Percentiles rank a stretch among this genome's conserved stretches.
Evolutionary conservation across 2,888 invertebrate genomes (phyloP).

Genomic region (Rhorus exstirpatorius): DNA sequence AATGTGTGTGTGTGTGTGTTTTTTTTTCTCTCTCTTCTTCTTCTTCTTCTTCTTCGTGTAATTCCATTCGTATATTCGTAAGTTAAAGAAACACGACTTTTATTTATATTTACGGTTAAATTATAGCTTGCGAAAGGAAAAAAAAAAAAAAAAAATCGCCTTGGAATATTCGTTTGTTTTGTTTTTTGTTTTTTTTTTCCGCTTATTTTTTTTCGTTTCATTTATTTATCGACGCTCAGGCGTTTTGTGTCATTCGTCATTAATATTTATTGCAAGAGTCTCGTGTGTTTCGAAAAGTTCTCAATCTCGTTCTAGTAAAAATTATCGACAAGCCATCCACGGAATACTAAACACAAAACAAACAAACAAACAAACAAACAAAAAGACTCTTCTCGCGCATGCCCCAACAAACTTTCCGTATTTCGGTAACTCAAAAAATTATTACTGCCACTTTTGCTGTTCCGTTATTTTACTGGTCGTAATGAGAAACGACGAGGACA

Average conservation of each 20-base stretch:
- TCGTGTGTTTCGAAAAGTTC: constrained; percentile 43
- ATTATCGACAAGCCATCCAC: too few relatives aligned
- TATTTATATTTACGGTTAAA: constrained; percentile 34
- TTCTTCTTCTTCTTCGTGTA: constrained; percentile 13
- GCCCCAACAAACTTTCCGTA: too few relatives aligned
- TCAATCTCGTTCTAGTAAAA: too few relatives aligned
- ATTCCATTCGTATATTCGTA: constrained; percentile 38
- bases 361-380: too few relatives aligned
- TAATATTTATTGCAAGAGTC: constrained; percentile 74
- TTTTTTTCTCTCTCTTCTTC: constrained; percentile 10
- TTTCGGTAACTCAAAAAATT: constrained; percentile 55
- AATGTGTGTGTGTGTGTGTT: constrained; percentile 1
- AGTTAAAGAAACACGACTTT: constrained; percentile 45
- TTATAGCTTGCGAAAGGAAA: background rate
- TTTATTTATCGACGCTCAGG: constrained; percentile 54
- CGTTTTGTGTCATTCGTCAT: constrained; percentile 65
- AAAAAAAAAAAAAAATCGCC: constrained; percentile 1
- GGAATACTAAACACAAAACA: too few relatives aligned
- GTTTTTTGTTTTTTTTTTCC: constrained; percentile 1
- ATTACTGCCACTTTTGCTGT: constrained; percentile 61
- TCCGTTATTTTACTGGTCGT: constrained; percentile 56
- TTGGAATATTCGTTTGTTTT: constrained; percentile 21
- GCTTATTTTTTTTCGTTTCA: constrained; percentile 17
- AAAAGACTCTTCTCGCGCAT: constrained; percentile 48
- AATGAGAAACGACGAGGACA: constrained; percentile 14